Percentiles rank a stretch among this genome's conserved stretches.
phyloP scores from a whole-genome alignment of 2,888 invertebrate species.

The Cancer borealis region DNA sequence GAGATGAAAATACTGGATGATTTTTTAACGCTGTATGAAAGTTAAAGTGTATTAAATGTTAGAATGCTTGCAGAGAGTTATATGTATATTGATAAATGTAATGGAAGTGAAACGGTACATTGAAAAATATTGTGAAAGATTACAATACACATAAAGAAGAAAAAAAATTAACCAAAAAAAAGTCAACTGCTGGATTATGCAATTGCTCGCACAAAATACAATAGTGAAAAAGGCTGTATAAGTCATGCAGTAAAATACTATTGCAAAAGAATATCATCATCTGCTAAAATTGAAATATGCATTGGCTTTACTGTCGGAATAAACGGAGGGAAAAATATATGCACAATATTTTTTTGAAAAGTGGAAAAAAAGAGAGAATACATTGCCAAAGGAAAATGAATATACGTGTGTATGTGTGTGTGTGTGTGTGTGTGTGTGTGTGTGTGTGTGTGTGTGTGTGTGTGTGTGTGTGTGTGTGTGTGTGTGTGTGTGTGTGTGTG shows the following conservation, averaged over 20 bases:
- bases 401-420: background rate
- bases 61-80: background rate
- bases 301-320: background rate
- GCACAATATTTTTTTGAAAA: background rate
- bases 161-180: background rate
- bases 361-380: background rate
- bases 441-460: conserved; percentile 19
- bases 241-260: conserved; percentile 9
- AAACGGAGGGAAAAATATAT: conserved; percentile 21
- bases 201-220: background rate
- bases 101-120: background rate
- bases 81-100: background rate
- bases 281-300: conserved; percentile 9
- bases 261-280: conserved; percentile 1
- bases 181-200: background rate
- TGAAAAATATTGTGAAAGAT: background rate
- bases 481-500: conserved; percentile 23
- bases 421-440: conserved; percentile 27
- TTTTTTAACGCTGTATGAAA: background rate
- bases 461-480: background rate
- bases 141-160: background rate
- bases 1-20: background rate
- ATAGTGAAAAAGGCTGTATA: background rate
- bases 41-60: background rate
- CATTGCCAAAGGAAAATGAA: background rate